Evolutionary conservation across 1,140 invertebrate species (phyloP).

Genomic region (Papilio polyxenes): DNA sequence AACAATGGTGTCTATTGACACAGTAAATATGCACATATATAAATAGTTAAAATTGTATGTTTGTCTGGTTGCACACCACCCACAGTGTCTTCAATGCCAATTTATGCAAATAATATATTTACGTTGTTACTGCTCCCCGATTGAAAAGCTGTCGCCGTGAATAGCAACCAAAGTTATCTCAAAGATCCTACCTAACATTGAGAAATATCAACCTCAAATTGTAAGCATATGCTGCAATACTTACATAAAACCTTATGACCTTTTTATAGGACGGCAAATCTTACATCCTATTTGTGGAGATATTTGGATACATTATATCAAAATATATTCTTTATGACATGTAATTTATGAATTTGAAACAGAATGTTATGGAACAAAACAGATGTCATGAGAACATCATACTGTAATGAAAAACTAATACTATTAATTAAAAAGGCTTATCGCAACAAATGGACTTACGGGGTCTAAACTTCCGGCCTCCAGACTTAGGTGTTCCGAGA

Average conservation of each 20-base stretch:
- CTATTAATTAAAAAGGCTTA: slow-evolving; percentile 13
- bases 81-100: slow-evolving; percentile 48
- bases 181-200: not conserved
- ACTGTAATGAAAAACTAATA: not conserved
- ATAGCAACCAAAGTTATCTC: slow-evolving; percentile 30
- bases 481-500: slow-evolving; percentile 61
- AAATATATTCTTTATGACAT: slow-evolving; percentile 10
- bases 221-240: not conserved
- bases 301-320: not conserved
- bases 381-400: slow-evolving; percentile 12
- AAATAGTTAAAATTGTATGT: slow-evolving; percentile 36
- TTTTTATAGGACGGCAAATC: not conserved
- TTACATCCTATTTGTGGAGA: not conserved
- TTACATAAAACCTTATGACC: not conserved
- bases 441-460: slow-evolving; percentile 59
- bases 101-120: slow-evolving; percentile 53
- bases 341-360: slow-evolving; percentile 32
- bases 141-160: slow-evolving; percentile 41
- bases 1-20: slow-evolving; percentile 40
- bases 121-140: slow-evolving; percentile 43
- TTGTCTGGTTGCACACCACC: slow-evolving; percentile 42
- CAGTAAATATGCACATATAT: slow-evolving; percentile 35
- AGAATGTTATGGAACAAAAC: slow-evolving; percentile 38
- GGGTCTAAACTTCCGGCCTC: slow-evolving; percentile 66
- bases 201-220: not conserved